phyloP scores from a whole-genome alignment of 2,888 invertebrate genomes.

The Geophilus truncorum region DNA sequence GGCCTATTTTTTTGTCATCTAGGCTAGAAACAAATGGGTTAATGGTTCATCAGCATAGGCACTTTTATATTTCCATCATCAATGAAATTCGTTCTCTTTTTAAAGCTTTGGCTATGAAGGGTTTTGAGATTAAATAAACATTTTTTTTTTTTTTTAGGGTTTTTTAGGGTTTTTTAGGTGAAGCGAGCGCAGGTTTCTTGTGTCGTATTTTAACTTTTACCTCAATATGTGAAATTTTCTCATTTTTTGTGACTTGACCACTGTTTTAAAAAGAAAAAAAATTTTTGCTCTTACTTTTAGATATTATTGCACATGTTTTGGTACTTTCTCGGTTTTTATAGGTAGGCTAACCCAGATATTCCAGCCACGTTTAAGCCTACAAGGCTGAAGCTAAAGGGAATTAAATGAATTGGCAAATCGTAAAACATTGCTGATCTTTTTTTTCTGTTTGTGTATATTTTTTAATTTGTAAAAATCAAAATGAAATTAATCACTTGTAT shows the following conservation, averaged over 20 bases:
- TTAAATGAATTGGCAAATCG: not conserved
- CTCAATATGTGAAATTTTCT: not conserved
- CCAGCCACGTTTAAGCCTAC: not conserved
- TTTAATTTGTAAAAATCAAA: not conserved
- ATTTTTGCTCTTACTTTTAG: not conserved
- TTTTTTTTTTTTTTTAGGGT: not conserved
- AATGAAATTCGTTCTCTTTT: not conserved
- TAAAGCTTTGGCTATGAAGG: too few relatives aligned
- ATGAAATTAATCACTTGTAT: too few relatives aligned
- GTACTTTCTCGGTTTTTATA: not conserved
- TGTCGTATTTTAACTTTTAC: not conserved
- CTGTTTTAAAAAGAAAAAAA: too few relatives aligned
- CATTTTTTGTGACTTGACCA: not conserved
- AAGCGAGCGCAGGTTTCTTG: not conserved
- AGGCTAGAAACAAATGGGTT: not conserved
- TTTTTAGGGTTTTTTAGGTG: not conserved
- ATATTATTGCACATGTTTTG: not conserved
- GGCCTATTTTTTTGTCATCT: not conserved
- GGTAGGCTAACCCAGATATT: constrained; percentile 11
- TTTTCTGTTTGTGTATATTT: not conserved
- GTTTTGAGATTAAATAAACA: not conserved
- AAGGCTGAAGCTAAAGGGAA: not conserved
- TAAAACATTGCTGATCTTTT: not conserved
- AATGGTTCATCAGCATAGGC: not conserved
- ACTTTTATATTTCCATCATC: not conserved